phyloP scores from a whole-genome alignment of 2,113 vertebrate species.

The Capra hircus region DNA sequence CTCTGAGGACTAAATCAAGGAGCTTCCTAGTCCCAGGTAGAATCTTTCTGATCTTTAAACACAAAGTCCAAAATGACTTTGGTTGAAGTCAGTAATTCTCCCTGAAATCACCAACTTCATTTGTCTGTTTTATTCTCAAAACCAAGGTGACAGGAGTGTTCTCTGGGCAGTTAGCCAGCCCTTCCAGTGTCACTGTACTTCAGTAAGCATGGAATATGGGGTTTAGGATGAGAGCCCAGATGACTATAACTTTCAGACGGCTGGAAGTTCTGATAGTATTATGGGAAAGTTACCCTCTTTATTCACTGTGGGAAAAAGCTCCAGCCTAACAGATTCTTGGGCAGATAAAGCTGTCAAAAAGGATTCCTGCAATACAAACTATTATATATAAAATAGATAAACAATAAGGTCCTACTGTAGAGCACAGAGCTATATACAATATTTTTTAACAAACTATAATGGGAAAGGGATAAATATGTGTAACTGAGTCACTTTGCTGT shows the following conservation, averaged over 20 bases:
- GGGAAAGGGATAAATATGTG: not conserved
- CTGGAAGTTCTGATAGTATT: not conserved
- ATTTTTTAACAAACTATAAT: not conserved
- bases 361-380: not conserved
- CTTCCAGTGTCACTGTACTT: not conserved
- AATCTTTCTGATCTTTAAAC: not conserved
- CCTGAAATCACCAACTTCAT: not conserved
- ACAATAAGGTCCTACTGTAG: not conserved
- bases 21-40: not conserved
- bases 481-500: not conserved
- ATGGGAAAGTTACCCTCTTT: not conserved
- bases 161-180: not conserved
- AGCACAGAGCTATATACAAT: not conserved
- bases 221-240: not conserved
- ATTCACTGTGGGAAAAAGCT: not conserved
- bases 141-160: not conserved
- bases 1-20: not conserved
- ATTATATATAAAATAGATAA: not conserved
- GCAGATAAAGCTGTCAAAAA: not conserved
- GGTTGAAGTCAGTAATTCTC: not conserved
- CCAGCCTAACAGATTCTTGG: not conserved
- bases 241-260: not conserved
- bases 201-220: not conserved
- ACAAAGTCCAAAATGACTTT: slow-evolving; percentile 22
- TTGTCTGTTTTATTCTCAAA: slow-evolving; percentile 11